Percentiles rank a stretch among this genome's conserved stretches.
These are phyloP conservation scores for Spongilla lacustris DNA, from an alignment of 37 sponge, comb jelly and placozoan species.

Conservation along the genomic window DNA sequence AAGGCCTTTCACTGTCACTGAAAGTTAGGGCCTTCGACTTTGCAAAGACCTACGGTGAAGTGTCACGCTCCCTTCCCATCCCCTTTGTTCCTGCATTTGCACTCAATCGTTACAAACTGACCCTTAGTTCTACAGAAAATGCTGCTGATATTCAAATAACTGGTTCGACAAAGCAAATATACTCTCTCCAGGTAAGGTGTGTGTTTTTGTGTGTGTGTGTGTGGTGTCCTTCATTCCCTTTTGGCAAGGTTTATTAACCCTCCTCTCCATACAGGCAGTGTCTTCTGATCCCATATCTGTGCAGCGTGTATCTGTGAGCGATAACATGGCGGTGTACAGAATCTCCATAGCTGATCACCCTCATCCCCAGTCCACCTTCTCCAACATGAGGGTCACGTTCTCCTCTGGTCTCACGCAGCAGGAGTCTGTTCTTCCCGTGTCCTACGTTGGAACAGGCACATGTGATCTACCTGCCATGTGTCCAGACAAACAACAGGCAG, in stretches of 20 bases:
- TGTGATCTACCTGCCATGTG: not conserved
- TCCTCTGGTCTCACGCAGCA: slow-evolving; percentile 42
- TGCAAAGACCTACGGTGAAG: slow-evolving; percentile 40
- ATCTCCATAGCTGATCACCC: slow-evolving; percentile 38
- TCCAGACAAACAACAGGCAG: not conserved
- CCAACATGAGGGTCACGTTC: slow-evolving; percentile 31
- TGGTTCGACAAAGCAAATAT: slow-evolving; percentile 54
- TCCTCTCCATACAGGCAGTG: slow-evolving; percentile 23
- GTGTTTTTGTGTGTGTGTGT: not conserved
- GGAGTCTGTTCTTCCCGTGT: slow-evolving; percentile 21
- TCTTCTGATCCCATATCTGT: slow-evolving; percentile 41
- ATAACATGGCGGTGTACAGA: slow-evolving; percentile 9
- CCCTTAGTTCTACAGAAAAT: slow-evolving; percentile 9
- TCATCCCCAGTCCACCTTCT: slow-evolving; percentile 22
- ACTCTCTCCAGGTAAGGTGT: slow-evolving; percentile 49
- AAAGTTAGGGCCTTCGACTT: slow-evolving; percentile 57
- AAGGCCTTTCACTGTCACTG: slow-evolving; percentile 26
- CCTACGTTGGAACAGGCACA: not conserved
- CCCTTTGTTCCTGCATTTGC: slow-evolving; percentile 69
- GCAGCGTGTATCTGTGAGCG: not conserved
- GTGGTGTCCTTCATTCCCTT: too few relatives aligned
- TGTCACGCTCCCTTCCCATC: slow-evolving; percentile 20
- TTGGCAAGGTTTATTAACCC: not conserved
- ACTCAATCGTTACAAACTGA: slow-evolving; percentile 13
- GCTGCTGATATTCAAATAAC: slow-evolving; percentile 21